Evolutionary conservation across 2,888 invertebrate species (phyloP), one percentile per base, ranked within the genome.

Genomic region (Carcina quercana): DNA sequence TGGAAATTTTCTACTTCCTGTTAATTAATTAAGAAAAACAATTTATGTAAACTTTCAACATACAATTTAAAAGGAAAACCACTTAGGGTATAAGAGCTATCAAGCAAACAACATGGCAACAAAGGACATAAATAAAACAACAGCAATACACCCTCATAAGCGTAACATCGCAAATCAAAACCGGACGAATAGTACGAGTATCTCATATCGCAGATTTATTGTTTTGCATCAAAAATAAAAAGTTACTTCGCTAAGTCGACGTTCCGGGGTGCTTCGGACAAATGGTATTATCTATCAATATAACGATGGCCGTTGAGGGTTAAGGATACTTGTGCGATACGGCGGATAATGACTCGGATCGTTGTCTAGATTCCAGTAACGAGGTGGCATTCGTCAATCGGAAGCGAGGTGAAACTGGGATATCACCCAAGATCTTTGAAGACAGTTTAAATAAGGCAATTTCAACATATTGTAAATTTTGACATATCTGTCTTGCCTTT

Each of bases 191-290:
- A 43, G 50, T 43, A n/a, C n/a, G n/a, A n/a, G n/a, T 24, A 48
- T 52, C 43, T 37, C 45, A 61, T 61, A 60, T 58, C 50, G 35
- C 34, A 50, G 61, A 62, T 62, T 59, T 59, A 63, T 63, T 50
- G 56, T 53, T 48, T 45, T 47, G 51, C 58, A 60, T 67, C 59
- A 59, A 60, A 61, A 58, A 60, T 62, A 66, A 64, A 66, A 64
- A 60, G 58, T 59, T 53, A 51, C 57, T 45, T 32, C 42, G 47
- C 51, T 55, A 61, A 59, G 57, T 55, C 57, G 48, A 45, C 41
- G 44, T 27, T 32, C 30, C 35, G 47, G 51, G 52, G 47, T 47
- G 47, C 43, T 37, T 35, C 30, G 36, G 47, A 56, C 50, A 56
- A 59, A 61, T 54, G 55, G 47, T 30, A 43, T 45, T 45, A 62